phyloP scores from a whole-genome alignment of 2,888 invertebrate genomes.

The Gasteruption jaculator region DNA sequence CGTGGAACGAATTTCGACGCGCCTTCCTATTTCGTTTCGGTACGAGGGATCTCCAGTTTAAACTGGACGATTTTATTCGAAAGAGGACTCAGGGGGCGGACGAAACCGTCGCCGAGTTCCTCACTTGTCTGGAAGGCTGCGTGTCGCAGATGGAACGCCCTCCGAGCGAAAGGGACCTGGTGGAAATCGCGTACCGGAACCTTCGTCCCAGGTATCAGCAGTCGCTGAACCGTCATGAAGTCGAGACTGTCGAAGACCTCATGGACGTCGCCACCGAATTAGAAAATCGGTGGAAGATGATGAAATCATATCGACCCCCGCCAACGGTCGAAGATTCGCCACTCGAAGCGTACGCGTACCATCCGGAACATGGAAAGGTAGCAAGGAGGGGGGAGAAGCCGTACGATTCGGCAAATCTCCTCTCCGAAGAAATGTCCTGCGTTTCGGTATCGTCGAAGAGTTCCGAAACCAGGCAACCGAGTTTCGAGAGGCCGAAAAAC shows the following conservation, averaged over 20 bases:
- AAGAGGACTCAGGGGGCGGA: constrained; percentile 1
- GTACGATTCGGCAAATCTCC: too few relatives aligned
- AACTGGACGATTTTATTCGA: background rate
- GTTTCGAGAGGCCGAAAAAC: background rate
- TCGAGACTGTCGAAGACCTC: background rate
- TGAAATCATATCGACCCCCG: background rate
- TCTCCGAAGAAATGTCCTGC: too few relatives aligned
- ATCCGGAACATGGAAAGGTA: background rate
- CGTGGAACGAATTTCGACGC: background rate
- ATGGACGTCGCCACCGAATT: background rate
- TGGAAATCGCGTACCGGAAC: constrained; percentile 3
- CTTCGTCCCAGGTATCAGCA: constrained; percentile 2
- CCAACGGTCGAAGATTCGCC: too few relatives aligned
- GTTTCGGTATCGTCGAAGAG: too few relatives aligned
- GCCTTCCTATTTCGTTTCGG: background rate
- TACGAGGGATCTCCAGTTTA: background rate
- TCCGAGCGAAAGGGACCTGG: background rate
- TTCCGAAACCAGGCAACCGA: too few relatives aligned
- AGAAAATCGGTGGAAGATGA: background rate
- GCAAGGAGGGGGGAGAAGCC: too few relatives aligned
- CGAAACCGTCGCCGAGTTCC: background rate
- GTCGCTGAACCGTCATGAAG: background rate
- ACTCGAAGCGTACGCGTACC: too few relatives aligned
- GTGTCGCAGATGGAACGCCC: background rate
- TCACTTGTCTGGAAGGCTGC: background rate